Evolutionary conservation across 2,113 vertebrate genomes (phyloP).

Genomic region (Ailurus styani): DNA sequence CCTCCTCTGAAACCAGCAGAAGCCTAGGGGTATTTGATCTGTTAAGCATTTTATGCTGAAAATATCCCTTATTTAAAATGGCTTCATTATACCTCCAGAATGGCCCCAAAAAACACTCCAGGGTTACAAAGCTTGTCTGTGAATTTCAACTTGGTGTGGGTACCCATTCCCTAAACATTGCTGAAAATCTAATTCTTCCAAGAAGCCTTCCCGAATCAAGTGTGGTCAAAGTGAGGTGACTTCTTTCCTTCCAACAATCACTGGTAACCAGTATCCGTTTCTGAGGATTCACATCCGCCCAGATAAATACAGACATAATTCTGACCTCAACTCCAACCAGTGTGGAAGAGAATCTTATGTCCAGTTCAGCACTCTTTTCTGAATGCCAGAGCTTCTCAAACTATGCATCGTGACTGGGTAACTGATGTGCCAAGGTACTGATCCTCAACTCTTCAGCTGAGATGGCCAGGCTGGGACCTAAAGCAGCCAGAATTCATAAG

Average conservation of each 20-base stretch:
- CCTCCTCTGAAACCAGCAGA: slow-evolving; percentile 49
- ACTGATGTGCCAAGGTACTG: neutral
- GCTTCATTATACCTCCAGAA: slow-evolving; percentile 49
- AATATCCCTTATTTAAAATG: slow-evolving; percentile 67
- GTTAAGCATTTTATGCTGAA: slow-evolving; percentile 54
- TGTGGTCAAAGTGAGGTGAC: neutral
- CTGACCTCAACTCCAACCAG: neutral
- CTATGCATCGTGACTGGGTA: accelerated
- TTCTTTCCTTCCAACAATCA: neutral
- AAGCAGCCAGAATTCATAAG: neutral
- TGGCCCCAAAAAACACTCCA: slow-evolving; percentile 40
- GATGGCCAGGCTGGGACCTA: neutral
- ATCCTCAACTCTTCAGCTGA: accelerated
- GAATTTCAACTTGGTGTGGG: neutral
- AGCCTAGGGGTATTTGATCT: slow-evolving; percentile 64
- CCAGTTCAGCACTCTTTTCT: neutral
- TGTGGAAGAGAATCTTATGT: neutral
- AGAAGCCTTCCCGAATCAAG: neutral
- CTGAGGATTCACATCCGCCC: neutral
- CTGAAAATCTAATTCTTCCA: neutral
- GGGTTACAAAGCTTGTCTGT: neutral
- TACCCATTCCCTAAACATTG: neutral
- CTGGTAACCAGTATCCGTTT: neutral
- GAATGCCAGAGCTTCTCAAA: neutral
- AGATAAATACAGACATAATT: neutral